Base-by-base conservation (phyloP, 2,888 invertebrate species). In the Reticulitermes lucifugus region DNA sequence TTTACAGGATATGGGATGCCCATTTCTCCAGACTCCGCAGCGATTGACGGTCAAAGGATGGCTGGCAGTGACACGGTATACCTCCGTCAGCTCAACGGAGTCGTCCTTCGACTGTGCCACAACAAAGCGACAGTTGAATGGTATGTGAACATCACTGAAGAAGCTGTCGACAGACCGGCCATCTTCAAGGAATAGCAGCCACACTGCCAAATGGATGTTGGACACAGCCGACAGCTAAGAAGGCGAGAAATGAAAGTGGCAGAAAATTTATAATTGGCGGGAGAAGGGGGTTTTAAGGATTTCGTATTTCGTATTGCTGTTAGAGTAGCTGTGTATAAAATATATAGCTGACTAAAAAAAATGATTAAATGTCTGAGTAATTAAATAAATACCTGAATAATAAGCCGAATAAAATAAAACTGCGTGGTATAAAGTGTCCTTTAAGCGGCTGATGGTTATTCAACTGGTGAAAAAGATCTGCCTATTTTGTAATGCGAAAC, bases 111-210 rank as follows among this genome's bases (percentile, higher is more conserved):
- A 21, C 12, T 77, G 21, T 3, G 77, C 77, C 46, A 77, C 77
- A 10, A 77, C 7, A 9, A 77, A 46, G 21, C 77, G 43, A 46
- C n/a, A 77, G 46, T 77, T 77, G 77, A 77, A 46, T n/a, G 77
- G 77, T 5, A 77, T 12, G n/a, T 77, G 46, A 3, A 77, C n/a
- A 4, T n/a, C 77, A 3, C 22, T 21, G 77, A 77, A n/a, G n/a
- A 46, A n/a, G 0, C 46, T 6, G 9, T 77, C 77, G 0, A 77
- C 77, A 21, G 46, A 46, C 6, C 21, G 46, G 12, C 9, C 12
- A 5, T 77, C 77, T 14, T 77, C 77, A 9, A 77, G 46, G n/a
- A 77, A 77, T 4, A 77, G n/a, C 14, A 77, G n/a, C 77, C 77
- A 77, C 2, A 77, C 9, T 21, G 77, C 21, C 22, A 46, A 22